Conservation (phyloP, 2,888 invertebrate genomes). For the Deroplatys truncata region DNA sequence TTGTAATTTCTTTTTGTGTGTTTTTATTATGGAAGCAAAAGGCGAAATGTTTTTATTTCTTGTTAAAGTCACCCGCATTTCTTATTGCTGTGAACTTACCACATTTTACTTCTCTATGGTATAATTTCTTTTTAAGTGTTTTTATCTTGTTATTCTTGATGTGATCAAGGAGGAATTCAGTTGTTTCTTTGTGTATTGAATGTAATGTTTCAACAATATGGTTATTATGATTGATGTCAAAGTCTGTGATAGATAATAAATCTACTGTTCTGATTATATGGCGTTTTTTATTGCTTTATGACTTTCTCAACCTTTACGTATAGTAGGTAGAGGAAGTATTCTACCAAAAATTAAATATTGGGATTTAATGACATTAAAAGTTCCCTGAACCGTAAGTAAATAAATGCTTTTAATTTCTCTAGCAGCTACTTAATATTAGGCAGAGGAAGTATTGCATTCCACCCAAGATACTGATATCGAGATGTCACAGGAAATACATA, state of each 20-base stretch:
- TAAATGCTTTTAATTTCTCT: too few relatives aligned
- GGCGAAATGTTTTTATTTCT: neutral
- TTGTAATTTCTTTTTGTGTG: neutral
- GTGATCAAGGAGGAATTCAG: neutral
- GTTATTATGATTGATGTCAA: neutral
- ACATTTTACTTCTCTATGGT: neutral
- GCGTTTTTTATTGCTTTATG: neutral
- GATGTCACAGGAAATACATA: too few relatives aligned
- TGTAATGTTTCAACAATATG: neutral
- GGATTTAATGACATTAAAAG: too few relatives aligned
- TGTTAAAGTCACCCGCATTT: neutral
- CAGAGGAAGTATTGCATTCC: too few relatives aligned
- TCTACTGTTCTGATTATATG: neutral
- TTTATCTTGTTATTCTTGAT: neutral
- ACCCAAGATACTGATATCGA: too few relatives aligned
- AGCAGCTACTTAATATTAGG: too few relatives aligned
- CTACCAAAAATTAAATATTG: too few relatives aligned
- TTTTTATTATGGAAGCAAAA: neutral
- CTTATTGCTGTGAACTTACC: neutral
- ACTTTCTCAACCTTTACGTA: too few relatives aligned
- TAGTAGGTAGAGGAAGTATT: too few relatives aligned
- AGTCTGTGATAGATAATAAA: constrained; percentile 4
- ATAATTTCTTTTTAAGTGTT: neutral
- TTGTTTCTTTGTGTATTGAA: neutral
- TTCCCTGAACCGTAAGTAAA: too few relatives aligned